Evolutionary conservation across 2,113 vertebrate species (phyloP), one percentile per base, ranked within the genome.

Genomic region (Gambusia holbrooki): DNA sequence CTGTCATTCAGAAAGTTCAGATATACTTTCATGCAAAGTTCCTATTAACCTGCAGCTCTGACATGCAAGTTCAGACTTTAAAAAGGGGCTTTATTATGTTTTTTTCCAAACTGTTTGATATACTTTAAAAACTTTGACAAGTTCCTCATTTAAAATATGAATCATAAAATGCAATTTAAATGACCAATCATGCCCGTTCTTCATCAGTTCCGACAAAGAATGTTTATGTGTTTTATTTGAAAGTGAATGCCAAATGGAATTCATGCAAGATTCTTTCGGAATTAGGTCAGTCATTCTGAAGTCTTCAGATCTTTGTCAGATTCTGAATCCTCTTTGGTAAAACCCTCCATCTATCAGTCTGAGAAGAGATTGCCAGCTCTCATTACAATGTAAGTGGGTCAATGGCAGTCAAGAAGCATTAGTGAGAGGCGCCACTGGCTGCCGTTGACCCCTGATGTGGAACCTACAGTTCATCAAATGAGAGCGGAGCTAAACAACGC

Each of bases 391-490:
- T 10, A 86, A 86, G 76, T 82, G 74, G 87, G 76, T 75, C 87
- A 80, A 73, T 77, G 84, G 81, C 76, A 86, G 78, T 77, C 84
- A 73, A 67, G 70, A 33, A 70, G 81, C 76, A 51, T 88, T 84
- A 88, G 48, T 22, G 33, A 69, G 79, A 74, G 63, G 62, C 17
- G 1, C 27, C 0, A 27, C 62, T 67, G 79, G 77, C 68, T 63
- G 71, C 65, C 66, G 74, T 54, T 70, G 80, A 81, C 86, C 77
- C 73, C 60, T 60, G n/a, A 32, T 32, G 25, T 27, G 61, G 27
- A 66, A 62, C 48, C 40, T 61, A 54, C 10, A 62, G 61, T 54
- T 66, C 63, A 62, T 66, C 25, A 42, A 65, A 12, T n/a, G 42
- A 42, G 33, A 19, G 32, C n/a, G 27, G 69, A 33, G 61, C 60